Percentiles rank a stretch among this genome's conserved stretches.
Conservation (phyloP, 2,113 vertebrate species). For the Aythya baeri region DNA sequence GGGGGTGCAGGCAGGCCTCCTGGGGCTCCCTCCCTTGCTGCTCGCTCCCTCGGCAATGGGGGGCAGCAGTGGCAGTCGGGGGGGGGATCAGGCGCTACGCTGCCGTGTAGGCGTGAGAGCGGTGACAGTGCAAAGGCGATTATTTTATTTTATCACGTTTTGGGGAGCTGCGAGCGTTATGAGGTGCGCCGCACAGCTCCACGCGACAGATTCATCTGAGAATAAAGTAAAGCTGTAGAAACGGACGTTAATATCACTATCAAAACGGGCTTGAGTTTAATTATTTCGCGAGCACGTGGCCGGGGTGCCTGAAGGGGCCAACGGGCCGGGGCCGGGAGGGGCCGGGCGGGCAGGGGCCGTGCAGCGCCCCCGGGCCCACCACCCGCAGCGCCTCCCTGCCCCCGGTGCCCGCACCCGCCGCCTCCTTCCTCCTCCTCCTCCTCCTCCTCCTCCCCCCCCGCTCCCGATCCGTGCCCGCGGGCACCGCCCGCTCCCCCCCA, state of each 20-base stretch:
- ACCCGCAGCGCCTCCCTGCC: no score
- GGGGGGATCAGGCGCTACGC: accelerated
- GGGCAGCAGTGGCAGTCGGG: accelerated
- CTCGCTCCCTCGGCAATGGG: background rate
- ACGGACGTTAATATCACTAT: no score
- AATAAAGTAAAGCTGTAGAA: background rate
- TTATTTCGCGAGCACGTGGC: accelerated
- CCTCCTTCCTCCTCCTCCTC: no score
- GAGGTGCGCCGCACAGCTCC: background rate
- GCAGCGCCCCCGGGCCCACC: background rate
- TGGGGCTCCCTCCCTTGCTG: background rate
- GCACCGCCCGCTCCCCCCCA: no score
- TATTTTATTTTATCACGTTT: accelerated
- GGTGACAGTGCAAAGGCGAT: accelerated
- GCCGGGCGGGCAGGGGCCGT: background rate
- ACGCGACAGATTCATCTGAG: accelerated
- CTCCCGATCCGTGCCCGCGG: no score
- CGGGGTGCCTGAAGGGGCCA: background rate
- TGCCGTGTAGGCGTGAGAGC: accelerated
- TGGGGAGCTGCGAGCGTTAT: accelerated
- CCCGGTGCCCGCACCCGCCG: no score
- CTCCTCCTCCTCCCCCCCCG: no score
- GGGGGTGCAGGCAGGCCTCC: background rate
- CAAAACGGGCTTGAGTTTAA: background rate
- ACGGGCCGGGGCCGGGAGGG: no score